Base-by-base conservation (phyloP, 2,888 invertebrate genomes). In the Unio pictorum region DNA sequence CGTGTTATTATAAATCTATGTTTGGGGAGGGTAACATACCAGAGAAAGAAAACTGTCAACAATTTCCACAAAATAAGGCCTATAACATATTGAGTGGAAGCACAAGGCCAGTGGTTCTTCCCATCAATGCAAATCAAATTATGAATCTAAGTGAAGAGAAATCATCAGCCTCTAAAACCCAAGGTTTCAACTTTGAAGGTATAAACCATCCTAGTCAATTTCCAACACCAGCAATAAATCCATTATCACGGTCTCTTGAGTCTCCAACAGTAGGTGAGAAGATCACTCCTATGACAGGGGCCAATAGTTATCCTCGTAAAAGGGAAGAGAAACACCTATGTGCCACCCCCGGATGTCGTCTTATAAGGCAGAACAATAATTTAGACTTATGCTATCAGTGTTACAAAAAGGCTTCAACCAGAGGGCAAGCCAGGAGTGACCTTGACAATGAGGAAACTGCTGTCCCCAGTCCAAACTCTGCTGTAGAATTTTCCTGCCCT, bases 301-400 rank as follows among this genome's bases (percentile, higher is more conserved):
- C 56, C 17, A 65, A n/a, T 34, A 55, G 55, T 34, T 26, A 23
- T 34, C 20, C 61, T 45, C 45, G 3, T 45, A 45, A 11, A 11
- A 45, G 4, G 11, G 45, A 3, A 45, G 15, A 60, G 54, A 82
- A 80, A 69, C 56, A 73, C 55, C 63, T 82, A 30, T 82, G 82
- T 59, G 56, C 76, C 15, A 79, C 66, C 23, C 75, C 81, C 17
- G 82, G 82, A 26, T 82, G 82, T 65, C 11, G 64, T 4, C 76
- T 75, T 30, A 56, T 66, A 4, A 71, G 79, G 26, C 55, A 66
- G 15, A 61, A 72, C 5, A 72, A 71, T 34, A 58, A 20, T 6
- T 66, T 55, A 6, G 74, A 70, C n/a, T 61, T 70, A 20, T 78
- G 76, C 55, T 55, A 64, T 55, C 55, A 56, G 26, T 75, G 75